Base-by-base conservation (phyloP, 1,140 invertebrate species). In the Stenopsyche tienmushanensis region DNA sequence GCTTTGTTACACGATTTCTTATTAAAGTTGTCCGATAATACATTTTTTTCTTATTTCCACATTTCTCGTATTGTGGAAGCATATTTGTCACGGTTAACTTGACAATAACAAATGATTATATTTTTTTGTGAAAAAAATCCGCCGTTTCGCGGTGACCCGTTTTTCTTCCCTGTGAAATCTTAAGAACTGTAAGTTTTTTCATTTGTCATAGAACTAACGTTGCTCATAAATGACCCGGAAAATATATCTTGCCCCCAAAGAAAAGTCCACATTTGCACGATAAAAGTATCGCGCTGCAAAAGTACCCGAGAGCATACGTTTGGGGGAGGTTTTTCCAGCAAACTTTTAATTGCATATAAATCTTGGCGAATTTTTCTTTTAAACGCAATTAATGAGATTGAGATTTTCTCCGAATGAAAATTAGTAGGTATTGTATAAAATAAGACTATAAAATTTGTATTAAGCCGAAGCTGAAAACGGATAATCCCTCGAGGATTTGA, bases 31-130 rank as follows among this genome's bases (percentile, higher is more conserved):
- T 47, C 57, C 55, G 21, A 20, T 34, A 39, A 57, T 54, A 34
- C 17, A 2, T 53, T 53, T 10, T 25, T 29, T 7, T 57, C n/a
- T 34, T 55, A 39, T 25, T 57, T 10, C 13, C 54, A 29, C 24
- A 23, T 60, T 60, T 60, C 57, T 60, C 44, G 57, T 21, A 60
- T 60, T 60, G 57, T 60, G 53, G 13, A 47, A 60, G 21, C 57
- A 25, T 47, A 60, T 60, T 60, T 60, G 57, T 60, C 57, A 60
- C 57, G 57, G 57, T 44, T 60, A 60, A 60, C 57, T 60, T 60
- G 57, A 60, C 57, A 60, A 60, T 60, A 60, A 60, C 57, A 60
- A 60, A 60, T 60, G 57, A 60, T 60, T 60, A 60, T 60, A 60
- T 60, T 58, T 58, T 58, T 58, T 23, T 21, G 21, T 9, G 55